phyloP scores from a whole-genome alignment of 2,797 vertebrate species.

The Melanotaenia nigrans region DNA sequence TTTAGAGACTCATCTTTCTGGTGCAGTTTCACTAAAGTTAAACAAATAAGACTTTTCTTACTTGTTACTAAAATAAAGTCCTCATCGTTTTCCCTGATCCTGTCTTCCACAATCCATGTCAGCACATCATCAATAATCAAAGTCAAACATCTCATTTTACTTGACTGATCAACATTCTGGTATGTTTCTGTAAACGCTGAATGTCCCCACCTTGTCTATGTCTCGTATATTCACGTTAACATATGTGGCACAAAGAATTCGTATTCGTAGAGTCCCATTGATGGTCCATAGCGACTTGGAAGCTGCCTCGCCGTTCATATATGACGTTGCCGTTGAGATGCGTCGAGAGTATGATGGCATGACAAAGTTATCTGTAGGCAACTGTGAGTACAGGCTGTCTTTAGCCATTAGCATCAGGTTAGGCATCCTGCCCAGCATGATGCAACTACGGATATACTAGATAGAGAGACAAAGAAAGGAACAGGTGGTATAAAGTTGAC shows the following conservation, averaged over 20 bases:
- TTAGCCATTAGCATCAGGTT: constrained; percentile 99
- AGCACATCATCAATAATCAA: neutral
- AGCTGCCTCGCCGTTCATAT: constrained; percentile 95
- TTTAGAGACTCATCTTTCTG: neutral
- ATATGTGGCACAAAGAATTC: constrained; percentile 95
- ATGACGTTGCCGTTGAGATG: constrained; percentile 94
- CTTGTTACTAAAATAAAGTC: neutral
- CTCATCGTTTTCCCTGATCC: neutral
- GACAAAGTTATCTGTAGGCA: constrained; percentile 93
- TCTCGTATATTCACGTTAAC: constrained; percentile 98
- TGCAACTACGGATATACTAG: constrained; percentile 96
- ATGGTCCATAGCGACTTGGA: constrained; percentile 95
- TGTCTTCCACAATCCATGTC: neutral
- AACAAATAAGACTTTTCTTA: neutral
- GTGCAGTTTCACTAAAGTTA: neutral
- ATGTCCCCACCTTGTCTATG: constrained; percentile 91
- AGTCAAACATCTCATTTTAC: neutral
- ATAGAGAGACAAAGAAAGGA: constrained; percentile 43
- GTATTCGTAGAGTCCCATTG: constrained; percentile 92
- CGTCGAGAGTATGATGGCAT: constrained; percentile 95
- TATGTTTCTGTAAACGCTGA: neutral
- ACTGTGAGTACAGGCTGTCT: constrained; percentile 94
- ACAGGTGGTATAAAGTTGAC: constrained; percentile 22
- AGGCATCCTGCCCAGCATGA: constrained; percentile 96
- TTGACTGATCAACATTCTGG: neutral